Percentiles rank a stretch among this genome's conserved stretches.
These are phyloP conservation scores for Camponotus vicinus DNA, from an alignment of 1,140 invertebrate genomes.

Conservation along the genomic window DNA sequence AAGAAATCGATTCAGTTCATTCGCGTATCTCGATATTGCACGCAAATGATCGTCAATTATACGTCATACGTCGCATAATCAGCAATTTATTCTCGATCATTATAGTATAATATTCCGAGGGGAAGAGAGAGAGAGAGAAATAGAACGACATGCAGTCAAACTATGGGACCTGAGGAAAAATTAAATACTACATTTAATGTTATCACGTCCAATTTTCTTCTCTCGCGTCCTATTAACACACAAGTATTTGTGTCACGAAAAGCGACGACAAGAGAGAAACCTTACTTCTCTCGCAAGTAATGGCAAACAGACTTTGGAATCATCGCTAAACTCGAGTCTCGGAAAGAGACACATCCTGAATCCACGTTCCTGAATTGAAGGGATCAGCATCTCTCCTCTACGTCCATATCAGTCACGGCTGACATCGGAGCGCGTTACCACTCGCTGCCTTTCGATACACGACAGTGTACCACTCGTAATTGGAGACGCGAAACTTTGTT, in stretches of 20 bases:
- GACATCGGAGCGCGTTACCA: conserved; percentile 29
- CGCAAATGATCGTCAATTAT: conserved; percentile 4
- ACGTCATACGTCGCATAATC: neutral
- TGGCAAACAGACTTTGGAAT: neutral
- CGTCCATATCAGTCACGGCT: neutral
- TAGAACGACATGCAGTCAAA: neutral
- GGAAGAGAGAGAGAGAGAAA: neutral
- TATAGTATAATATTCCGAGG: neutral
- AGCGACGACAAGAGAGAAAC: neutral
- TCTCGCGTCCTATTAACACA: neutral
- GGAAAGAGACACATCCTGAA: neutral
- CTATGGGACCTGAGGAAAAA: neutral
- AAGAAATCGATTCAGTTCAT: neutral
- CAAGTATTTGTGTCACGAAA: neutral
- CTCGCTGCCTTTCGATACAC: conserved; percentile 34
- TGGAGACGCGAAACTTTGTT: conserved; percentile 53
- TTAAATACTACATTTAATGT: conserved; percentile 19
- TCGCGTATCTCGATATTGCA: neutral
- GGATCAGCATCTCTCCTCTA: neutral
- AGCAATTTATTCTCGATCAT: conserved; percentile 24
- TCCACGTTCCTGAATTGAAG: neutral
- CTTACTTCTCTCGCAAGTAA: neutral
- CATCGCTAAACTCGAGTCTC: neutral
- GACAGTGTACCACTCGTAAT: neutral
- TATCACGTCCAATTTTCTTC: conserved; percentile 1